Base-by-base conservation (phyloP, 1,140 invertebrate species). In the Drosophila parvula region DNA sequence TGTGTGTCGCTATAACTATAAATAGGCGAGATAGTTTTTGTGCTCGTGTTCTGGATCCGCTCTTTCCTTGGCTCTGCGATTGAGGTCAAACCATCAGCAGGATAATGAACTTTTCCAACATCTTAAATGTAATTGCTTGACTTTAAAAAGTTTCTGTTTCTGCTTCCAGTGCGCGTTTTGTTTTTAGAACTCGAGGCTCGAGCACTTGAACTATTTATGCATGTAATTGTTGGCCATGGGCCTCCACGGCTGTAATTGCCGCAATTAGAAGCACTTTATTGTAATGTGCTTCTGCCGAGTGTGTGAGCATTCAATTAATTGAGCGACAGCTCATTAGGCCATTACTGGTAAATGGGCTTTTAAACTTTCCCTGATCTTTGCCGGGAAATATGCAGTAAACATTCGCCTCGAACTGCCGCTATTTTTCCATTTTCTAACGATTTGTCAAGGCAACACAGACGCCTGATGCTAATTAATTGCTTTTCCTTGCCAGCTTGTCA, bases 1-100 rank as follows among this genome's bases (percentile, higher is more conserved):
- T 73, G 61, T 53, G 62, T 56, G 78, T 65, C 18, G 51, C 51
- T 53, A 53, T 53, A 38, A 53, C 51, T 86, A 86, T 88, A 86
- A 86, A 86, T 88, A 86, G 83, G 59, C 76, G 62, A 79, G 83
- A 82, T 82, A 86, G 76, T 86, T 86, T 77, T 79, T 86, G 74
- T 65, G 62, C 68, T 81, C 68, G 61, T 84, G 75, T 69, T 65
- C 74, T 83, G 77, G 59, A 70, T 74, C 62, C 48, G 40, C 56
- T 70, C 69, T 65, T 81, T 63, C 56, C 56, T 67, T 57, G 61
- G 36, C 64, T 78, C 62, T 70, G 51, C 60, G 73, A 86, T 88
- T 89, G 83, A 83, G 83, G 83, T 86, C 83, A 86, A 74, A 77
- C 68, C 75, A 74, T 73, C 80, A 70, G 68, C 40, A 82, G 83